Evolutionary conservation across 2,888 invertebrate species (phyloP).

Genomic region (Linnaemya vulpina): DNA sequence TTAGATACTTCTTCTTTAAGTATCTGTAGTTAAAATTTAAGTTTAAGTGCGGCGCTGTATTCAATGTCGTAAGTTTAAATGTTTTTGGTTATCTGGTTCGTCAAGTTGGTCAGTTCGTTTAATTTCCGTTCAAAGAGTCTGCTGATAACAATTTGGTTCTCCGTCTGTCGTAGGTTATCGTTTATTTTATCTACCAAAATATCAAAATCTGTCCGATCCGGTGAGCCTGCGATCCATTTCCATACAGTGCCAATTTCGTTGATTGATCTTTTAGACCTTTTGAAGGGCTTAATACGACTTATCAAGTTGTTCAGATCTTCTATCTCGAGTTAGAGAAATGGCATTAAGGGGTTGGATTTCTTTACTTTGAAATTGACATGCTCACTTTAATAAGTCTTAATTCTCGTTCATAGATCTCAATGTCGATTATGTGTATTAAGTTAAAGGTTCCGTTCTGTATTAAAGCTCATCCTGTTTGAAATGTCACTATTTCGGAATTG

Average conservation of each 20-base stretch:
- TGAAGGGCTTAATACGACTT: not conserved
- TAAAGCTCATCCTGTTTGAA: too few species aligned
- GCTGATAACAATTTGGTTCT: conserved; percentile 11
- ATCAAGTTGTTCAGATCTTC: not conserved
- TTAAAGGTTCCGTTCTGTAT: conserved; percentile 23
- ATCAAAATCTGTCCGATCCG: not conserved
- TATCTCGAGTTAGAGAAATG: conserved; percentile 16
- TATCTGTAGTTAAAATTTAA: too few species aligned
- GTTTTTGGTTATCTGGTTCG: not conserved
- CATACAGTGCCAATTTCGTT: conserved; percentile 25
- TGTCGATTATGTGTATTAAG: conserved; percentile 11
- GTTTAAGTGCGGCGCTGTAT: too few species aligned
- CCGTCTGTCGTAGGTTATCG: conserved; percentile 3
- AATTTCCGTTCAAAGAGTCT: conserved; percentile 18
- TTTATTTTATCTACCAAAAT: conserved; percentile 30
- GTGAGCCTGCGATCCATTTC: conserved; percentile 17
- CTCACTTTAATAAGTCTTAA: conserved; percentile 1
- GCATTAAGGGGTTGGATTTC: conserved; percentile 7
- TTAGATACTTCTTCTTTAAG: too few species aligned
- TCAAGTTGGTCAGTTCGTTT: conserved; percentile 3
- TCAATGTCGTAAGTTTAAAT: too few species aligned
- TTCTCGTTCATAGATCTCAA: conserved; percentile 17
- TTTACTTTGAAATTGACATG: not conserved
- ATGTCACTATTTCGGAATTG: too few species aligned
- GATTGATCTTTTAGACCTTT: conserved; percentile 12